Base-by-base conservation (phyloP, 1,140 invertebrate genomes). In the Drosophila prosaltans region DNA sequence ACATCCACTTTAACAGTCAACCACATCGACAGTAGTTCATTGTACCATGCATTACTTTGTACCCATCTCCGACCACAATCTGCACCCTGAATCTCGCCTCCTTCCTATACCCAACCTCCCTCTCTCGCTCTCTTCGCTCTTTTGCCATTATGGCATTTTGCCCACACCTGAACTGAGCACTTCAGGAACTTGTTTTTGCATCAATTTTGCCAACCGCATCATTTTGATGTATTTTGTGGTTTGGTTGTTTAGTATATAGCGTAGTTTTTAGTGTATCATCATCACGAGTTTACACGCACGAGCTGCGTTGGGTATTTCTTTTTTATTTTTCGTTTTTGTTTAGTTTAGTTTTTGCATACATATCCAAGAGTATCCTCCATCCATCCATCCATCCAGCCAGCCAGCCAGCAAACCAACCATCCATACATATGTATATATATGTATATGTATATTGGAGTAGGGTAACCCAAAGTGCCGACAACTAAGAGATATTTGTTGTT, bases 181-280 rank as follows among this genome's bases (percentile, higher is more conserved):
- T 85, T 76, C 36, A 88, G 76, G 76, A 88, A 86, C 82, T 86
- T 86, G 82, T 86, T 86, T 86, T 75, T 79, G 82, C 82, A 88
- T 85, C 84, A 85, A 66, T 76, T 88, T 79, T 65, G 32, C 32
- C 72, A 88, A 88, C 83, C 83, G 77, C 83, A 88, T 89, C 83
- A 88, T 88, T 88, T 88, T 88, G 83, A 89, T 89, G 83, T 84
- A 89, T 89, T 89, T 88, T 88, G 84, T 83, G 83, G 83, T 75
- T 82, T 81, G 69, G 75, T 82, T 83, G 74, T 81, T 81, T 81
- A 74, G 74, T 55, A 51, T 24, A 64, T 24, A 64, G 62, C 63
- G 66, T 59, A 63, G 68, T 84, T 79, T 86, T 79, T 88, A 88
- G 79, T 88, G 82, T 88, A 88, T 86, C 82, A 86, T 86, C 83